These are phyloP conservation scores for Pocillopora meandrina DNA, from an alignment of 92 coral and sea anemone species.

Conservation along the genomic window DNA sequence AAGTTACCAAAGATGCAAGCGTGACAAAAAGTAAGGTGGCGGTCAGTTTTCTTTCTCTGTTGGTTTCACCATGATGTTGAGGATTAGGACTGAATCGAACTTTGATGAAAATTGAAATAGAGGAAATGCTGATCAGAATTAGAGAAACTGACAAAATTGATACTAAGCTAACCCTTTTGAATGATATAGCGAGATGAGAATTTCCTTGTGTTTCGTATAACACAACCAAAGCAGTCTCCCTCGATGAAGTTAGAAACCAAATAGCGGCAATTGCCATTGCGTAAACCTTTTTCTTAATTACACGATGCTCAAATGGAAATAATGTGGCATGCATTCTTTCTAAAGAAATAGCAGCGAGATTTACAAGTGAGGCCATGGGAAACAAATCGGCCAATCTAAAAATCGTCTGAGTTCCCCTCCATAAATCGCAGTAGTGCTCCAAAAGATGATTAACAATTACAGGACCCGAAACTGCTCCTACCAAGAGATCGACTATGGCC, in stretches of 20 bases:
- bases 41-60: conserved; percentile 7
- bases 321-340: not conserved
- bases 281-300: not conserved
- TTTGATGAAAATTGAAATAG: not conserved
- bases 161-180: not conserved
- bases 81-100: not conserved
- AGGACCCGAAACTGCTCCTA: not conserved
- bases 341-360: conserved; percentile 14
- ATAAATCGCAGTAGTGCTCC: too few relatives aligned
- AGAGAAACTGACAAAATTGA: too few relatives aligned
- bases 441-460: too few relatives aligned
- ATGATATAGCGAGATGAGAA: not conserved
- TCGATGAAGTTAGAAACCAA: not conserved
- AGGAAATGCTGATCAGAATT: not conserved
- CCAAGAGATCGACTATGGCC: conserved; percentile 4
- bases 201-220: not conserved
- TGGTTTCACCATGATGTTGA: not conserved
- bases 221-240: not conserved
- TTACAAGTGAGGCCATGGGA: not conserved
- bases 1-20: not conserved
- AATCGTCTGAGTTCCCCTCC: not conserved
- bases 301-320: not conserved
- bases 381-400: not conserved
- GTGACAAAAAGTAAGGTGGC: not conserved
- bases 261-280: not conserved